Conservation (phyloP, 2,797 vertebrate species). For the Oreochromis mossambicus region DNA sequence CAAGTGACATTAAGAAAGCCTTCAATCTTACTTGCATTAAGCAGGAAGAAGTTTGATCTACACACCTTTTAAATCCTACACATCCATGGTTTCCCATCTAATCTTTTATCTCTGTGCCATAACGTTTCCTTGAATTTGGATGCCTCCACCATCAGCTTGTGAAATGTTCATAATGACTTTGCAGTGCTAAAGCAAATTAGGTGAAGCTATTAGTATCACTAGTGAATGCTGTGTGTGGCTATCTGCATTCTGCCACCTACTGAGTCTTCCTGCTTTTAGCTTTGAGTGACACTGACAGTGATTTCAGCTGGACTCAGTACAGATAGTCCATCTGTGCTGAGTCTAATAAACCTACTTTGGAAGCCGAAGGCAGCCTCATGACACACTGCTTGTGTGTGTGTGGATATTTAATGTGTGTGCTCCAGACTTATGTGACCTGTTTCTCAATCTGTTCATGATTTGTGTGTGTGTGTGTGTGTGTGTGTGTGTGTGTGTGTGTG, state of each 20-base stretch:
- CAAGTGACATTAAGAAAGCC: neutral
- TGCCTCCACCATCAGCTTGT: neutral
- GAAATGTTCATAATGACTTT: conserved; percentile 25
- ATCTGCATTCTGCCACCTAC: conserved; percentile 36
- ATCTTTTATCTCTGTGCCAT: neutral
- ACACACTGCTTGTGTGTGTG: conserved; percentile 19
- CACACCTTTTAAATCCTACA: neutral
- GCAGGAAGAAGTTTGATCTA: neutral
- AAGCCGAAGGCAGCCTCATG: conserved; percentile 13
- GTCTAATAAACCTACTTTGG: conserved; percentile 48
- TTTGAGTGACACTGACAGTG: conserved; percentile 46
- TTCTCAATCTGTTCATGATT: conserved; percentile 26
- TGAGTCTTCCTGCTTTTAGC: conserved; percentile 26
- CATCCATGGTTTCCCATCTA: neutral
- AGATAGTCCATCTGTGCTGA: conserved; percentile 52
- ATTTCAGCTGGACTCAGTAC: conserved; percentile 40
- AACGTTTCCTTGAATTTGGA: neutral
- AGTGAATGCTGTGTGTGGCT: neutral
- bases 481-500: neutral
- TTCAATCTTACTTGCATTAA: neutral
- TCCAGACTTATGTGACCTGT: conserved; percentile 15
- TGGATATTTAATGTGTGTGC: conserved; percentile 3
- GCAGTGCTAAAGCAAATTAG: conserved; percentile 17
- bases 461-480: neutral
- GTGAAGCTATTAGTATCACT: conserved; percentile 9